Evolutionary conservation across 2,113 vertebrate genomes (phyloP).

Genomic region (Tenrec ecaudatus): DNA sequence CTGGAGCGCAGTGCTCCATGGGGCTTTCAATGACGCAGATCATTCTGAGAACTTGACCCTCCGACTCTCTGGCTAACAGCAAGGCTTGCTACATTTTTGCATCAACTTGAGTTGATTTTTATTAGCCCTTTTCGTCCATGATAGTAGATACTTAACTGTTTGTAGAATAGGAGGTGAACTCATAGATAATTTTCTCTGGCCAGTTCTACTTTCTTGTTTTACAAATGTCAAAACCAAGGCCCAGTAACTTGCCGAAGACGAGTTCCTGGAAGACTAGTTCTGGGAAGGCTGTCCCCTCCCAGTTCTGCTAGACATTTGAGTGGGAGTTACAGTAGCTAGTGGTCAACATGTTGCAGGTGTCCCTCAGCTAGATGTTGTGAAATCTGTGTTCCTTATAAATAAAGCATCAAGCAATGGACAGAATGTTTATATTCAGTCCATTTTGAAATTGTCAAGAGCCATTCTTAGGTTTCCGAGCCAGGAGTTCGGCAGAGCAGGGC

Average conservation of each 20-base stretch:
- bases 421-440: not conserved
- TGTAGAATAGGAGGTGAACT: not conserved
- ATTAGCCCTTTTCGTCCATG: not conserved
- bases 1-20: too few relatives aligned
- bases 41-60: not conserved
- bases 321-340: not conserved
- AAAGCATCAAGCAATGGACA: not conserved
- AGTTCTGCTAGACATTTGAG: not conserved
- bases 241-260: not conserved
- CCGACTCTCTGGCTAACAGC: not conserved
- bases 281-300: not conserved
- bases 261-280: not conserved
- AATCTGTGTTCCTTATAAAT: slow-evolving; percentile 4
- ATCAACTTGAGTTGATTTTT: not conserved
- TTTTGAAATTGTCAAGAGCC: not conserved
- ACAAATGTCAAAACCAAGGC: not conserved
- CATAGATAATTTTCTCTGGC: not conserved
- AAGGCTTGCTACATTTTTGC: too few relatives aligned
- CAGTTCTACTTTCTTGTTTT: slow-evolving; percentile 16
- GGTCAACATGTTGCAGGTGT: not conserved
- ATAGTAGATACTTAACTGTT: not conserved
- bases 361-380: not conserved
- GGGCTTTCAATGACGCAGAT: too few relatives aligned
- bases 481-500: not conserved
- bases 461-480: not conserved